phyloP scores from a whole-genome alignment of 2,797 vertebrate genomes.

The Steatocranus sp. region DNA sequence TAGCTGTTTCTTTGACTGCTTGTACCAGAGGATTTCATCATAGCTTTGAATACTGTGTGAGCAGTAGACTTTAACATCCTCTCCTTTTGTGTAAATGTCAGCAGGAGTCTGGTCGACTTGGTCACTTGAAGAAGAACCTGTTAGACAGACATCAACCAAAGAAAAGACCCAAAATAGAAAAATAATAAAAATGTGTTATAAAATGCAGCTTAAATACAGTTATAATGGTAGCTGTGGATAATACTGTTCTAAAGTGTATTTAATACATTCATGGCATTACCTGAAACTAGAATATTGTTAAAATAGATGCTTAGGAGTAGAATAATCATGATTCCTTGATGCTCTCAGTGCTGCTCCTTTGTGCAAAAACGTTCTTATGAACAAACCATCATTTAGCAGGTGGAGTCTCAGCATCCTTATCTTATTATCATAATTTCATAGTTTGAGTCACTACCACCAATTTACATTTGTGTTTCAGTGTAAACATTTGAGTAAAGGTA shows the following conservation, averaged over 20 bases:
- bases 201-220: neutral
- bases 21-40: slow-evolving; percentile 50
- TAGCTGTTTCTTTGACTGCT: neutral
- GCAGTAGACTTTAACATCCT: slow-evolving; percentile 11
- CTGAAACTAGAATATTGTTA: neutral
- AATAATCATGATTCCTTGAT: neutral
- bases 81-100: neutral
- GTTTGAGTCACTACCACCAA: neutral
- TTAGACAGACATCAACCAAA: neutral
- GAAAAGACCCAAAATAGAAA: fast-evolving
- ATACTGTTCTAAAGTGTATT: neutral
- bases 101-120: slow-evolving; percentile 34
- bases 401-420: neutral
- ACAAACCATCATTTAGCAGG: neutral
- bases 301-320: neutral
- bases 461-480: neutral
- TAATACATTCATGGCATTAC: fast-evolving
- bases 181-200: neutral
- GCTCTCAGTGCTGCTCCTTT: fast-evolving
- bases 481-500: neutral
- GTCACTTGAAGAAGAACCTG: slow-evolving; percentile 12
- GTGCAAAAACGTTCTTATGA: neutral
- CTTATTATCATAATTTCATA: neutral
- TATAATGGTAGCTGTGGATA: neutral
- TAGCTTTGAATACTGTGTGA: neutral